These are phyloP conservation scores for Alcis repandata DNA, from an alignment of 2,888 invertebrate species.

Conservation along the genomic window DNA sequence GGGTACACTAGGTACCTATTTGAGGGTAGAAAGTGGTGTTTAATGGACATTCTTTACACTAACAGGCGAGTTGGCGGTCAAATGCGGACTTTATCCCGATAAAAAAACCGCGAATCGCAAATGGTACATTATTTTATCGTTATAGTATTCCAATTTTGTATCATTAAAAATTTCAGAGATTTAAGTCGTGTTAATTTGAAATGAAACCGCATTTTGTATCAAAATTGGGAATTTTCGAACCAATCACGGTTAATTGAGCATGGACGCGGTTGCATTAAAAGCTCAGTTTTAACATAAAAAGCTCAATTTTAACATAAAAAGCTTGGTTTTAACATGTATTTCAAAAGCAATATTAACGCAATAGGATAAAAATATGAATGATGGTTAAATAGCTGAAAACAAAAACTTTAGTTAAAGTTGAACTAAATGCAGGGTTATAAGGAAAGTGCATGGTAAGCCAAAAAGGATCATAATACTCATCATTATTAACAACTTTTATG, in stretches of 20 bases:
- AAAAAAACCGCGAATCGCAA: neutral
- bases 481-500: no score
- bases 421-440: no score
- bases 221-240: conserved; percentile 16
- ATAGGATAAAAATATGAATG: no score
- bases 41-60: no score
- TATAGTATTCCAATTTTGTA: neutral
- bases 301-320: neutral
- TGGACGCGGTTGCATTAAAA: conserved; percentile 19
- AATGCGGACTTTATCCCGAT: no score
- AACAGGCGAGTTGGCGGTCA: no score
- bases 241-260: conserved; percentile 30
- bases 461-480: no score
- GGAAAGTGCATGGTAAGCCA: no score
- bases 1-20: no score
- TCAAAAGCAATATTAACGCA: conserved; percentile 2
- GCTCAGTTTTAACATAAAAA: conserved; percentile 1
- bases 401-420: no score
- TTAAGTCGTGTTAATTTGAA: conserved; percentile 4
- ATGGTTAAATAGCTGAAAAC: no score
- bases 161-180: neutral
- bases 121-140: neutral
- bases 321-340: conserved; percentile 4
- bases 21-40: no score
- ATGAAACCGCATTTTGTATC: conserved; percentile 14